Evolutionary conservation across 1,140 invertebrate species (phyloP), one percentile per base, ranked within the genome.

Genomic region (Contarinia nasturtii): DNA sequence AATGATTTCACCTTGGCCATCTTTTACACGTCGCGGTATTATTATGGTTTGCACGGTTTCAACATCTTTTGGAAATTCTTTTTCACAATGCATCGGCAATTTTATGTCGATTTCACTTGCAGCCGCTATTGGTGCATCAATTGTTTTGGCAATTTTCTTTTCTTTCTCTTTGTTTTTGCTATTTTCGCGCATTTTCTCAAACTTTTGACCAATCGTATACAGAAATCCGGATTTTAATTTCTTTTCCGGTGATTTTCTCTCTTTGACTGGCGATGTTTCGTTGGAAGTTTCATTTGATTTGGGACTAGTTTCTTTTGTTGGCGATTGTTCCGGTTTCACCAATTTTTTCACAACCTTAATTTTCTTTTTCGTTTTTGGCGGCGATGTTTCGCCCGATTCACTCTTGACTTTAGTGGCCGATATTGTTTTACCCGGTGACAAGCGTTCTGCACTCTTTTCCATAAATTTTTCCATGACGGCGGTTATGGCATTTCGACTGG

Each of bases 181-280:
- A 0, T 58, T 63, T 21, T 67, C 54, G 1, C 70, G 57, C 18
- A 79, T 66, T 57, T 76, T 79, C 56, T 77, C 75, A 55, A 79
- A 68, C 57, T 77, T 79, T 50, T 79, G 76, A 11, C 76, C 76
- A 50, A 79, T 71, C 0, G 74, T 71, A 53, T 58, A 65, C 45
- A 57, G 65, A 49, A 59, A 50, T 48, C 54, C 56, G 46, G 60
- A 67, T 58, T 55, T 58, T 51, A 53, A 41, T 50, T 58, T 66
- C 51, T 61, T 68, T 49, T 55, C 58, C 0, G 52, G 60, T 19
- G 54, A 54, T 48, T 53, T 57, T 61, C 15, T 42, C 54, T 48
- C 53, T 51, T 19, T 33, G 37, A 43, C 45, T 49, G 52, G 47
- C 1, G 53, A 54, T 52, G 52, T 64, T 44, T 63, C 58, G 45